Base-by-base conservation (phyloP, 2,797 vertebrate species). In the Leptodactylus fallax region DNA sequence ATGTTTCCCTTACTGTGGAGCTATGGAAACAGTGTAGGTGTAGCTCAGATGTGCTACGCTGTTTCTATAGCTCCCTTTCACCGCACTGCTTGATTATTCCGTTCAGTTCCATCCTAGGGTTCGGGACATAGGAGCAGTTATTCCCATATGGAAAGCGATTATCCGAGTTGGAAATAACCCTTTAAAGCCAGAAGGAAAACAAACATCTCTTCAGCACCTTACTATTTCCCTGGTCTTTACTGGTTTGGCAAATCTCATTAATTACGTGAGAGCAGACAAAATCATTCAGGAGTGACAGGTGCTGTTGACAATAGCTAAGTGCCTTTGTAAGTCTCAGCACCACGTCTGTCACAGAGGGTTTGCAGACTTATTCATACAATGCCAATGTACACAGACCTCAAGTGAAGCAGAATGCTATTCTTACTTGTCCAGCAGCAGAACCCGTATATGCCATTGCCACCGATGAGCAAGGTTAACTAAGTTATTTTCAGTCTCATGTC, bases 271-370 rank as follows among this genome's bases (percentile, higher is more conserved):
- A 82, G 83, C 77, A 58, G 87, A 89, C 60, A 61, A 81, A 81
- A 85, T 85, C 47, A 86, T 86, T 82, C 79, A 65, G 60, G 45
- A 86, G 78, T 82, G 87, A 89, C 87, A 89, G 87, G 69, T 84
- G 84, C 69, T 60, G 87, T 86, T 82, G 79, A 89, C 84, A 82
- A 78, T 25, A 53, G 56, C 69, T 83, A 81, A 89, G 83, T 86
- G 87, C 79, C 56, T 60, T 69, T 86, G 87, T 89, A 60, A 49
- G 72, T 67, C 78, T 85, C 77, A 65, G 83, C 67, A 81, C 69
- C 55, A 49, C 60, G 79, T 88, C 84, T 81, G 85, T 78, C 87
- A 78, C 21, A 71, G 80, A 79, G 74, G 86, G 61, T 14, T 56
- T 16, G 61, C 72, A 65, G 84, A 10, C 72, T 74, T 82, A n/a